Percentiles rank a stretch among this genome's conserved stretches.
These are phyloP conservation scores for Operophtera brumata DNA, from an alignment of 2,888 invertebrate species.

Conservation along the genomic window DNA sequence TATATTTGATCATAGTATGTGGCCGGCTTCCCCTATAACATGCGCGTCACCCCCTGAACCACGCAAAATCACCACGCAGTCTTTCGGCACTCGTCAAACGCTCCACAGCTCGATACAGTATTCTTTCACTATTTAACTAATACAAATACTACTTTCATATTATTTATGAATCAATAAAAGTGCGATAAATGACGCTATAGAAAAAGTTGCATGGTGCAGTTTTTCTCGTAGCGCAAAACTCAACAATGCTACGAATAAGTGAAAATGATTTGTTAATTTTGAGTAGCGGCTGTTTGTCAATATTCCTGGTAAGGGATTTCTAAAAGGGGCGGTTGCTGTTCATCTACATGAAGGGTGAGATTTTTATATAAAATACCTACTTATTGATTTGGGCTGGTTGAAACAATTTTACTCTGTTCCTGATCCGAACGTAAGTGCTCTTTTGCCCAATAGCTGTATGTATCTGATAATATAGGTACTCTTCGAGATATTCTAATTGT, in stretches of 20 bases:
- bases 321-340: conserved; percentile 48
- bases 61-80: conserved; percentile 69
- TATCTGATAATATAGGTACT: neutral
- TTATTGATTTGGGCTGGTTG: neutral
- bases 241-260: conserved; percentile 28
- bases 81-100: conserved; percentile 63
- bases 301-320: conserved; percentile 28
- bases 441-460: neutral
- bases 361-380: conserved; percentile 24
- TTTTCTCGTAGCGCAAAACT: conserved; percentile 2
- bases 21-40: conserved; percentile 59
- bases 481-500: neutral
- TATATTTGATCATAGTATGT: conserved; percentile 44
- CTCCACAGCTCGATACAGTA: conserved; percentile 46
- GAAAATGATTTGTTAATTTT: conserved; percentile 53
- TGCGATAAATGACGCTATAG: neutral
- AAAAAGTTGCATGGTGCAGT: neutral
- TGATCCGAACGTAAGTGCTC: neutral
- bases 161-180: neutral
- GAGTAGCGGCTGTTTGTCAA: conserved; percentile 34
- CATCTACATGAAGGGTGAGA: conserved; percentile 74
- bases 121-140: neutral
- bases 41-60: conserved; percentile 64
- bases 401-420: neutral
- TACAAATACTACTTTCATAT: neutral